Evolutionary conservation across 2,113 vertebrate species (phyloP), one percentile per base, ranked within the genome.

Genomic region (Mormyrus iriodes): DNA sequence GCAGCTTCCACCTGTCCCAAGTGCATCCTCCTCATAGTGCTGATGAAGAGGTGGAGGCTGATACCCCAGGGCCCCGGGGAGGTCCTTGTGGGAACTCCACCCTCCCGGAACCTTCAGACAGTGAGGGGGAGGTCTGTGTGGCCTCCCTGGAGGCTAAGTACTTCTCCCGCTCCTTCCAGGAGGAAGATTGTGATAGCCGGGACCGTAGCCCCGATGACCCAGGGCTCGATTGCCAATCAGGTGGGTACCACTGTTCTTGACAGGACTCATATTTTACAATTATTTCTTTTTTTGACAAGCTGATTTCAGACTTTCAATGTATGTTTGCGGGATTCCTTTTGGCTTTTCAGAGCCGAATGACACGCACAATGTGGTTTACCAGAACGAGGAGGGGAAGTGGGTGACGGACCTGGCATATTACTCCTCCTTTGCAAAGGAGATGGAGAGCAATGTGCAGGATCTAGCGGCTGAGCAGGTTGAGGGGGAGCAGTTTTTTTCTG

Each of bases 321-420:
- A 48, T 51, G 17, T 19, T 73, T 52, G 15, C 12, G 21, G 5
- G 12, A 3, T 44, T 51, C 8, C 15, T n/a, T 3, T 85, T 76
- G 27, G 61, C 52, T 95, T 95, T 89, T 88, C 91, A 97, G 97
- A 91, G 84, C 89, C 55, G 49, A 93, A 91, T 90, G 88, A 91
- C 44, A 89, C 94, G 58, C 95, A 97, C 44, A 96, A 91, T 90
- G 92, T 99, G 69, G 97, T 99, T 88, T 99, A 99, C 93, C 97
- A 98, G 94, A 97, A 99, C 91, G 97, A 99, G 93, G 97, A 99
- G 15, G 98, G 98, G 1, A 97, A 95, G 90, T 99, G 98, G 98
- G 98, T 99, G 90, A 99, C 98, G 21, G 97, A 99, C 92, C 95
- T 99, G 92, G 98, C 98, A 0, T 99, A 99, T 93, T 99, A 97